Evolutionary conservation across 2,888 invertebrate genomes (phyloP).

Genomic region (Teleogryllus oceanicus): DNA sequence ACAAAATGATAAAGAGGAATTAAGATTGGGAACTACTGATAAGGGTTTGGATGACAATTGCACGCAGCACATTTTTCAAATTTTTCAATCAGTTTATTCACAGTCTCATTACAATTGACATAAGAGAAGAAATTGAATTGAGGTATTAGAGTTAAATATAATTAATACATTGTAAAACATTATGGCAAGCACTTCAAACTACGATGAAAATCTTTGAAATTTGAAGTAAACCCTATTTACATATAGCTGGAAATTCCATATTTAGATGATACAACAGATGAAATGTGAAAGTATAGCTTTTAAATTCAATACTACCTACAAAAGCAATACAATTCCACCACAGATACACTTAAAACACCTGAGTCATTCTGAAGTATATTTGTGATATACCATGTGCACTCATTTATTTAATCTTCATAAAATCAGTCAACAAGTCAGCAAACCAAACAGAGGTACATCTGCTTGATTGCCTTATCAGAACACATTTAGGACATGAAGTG

Average conservation of each 20-base stretch:
- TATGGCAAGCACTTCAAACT: conserved; percentile 8
- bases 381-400: conserved; percentile 8
- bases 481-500: conserved; percentile 1
- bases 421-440: background rate
- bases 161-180: background rate
- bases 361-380: background rate
- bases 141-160: conserved; percentile 11
- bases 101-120: conserved; percentile 18
- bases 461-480: background rate
- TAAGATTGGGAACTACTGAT: no score
- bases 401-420: background rate
- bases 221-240: background rate
- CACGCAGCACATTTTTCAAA: background rate
- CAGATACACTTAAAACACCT: background rate
- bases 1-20: no score
- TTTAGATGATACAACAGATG: background rate
- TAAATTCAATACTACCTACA: background rate
- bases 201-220: background rate
- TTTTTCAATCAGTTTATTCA: background rate
- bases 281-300: background rate
- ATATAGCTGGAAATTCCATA: background rate
- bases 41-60: background rate
- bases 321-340: conserved; percentile 1
- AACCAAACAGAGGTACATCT: no score
- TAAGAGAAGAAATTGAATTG: conserved; percentile 12